phyloP scores from a whole-genome alignment of 1,140 invertebrate genomes.

The Drosophila auraria region DNA sequence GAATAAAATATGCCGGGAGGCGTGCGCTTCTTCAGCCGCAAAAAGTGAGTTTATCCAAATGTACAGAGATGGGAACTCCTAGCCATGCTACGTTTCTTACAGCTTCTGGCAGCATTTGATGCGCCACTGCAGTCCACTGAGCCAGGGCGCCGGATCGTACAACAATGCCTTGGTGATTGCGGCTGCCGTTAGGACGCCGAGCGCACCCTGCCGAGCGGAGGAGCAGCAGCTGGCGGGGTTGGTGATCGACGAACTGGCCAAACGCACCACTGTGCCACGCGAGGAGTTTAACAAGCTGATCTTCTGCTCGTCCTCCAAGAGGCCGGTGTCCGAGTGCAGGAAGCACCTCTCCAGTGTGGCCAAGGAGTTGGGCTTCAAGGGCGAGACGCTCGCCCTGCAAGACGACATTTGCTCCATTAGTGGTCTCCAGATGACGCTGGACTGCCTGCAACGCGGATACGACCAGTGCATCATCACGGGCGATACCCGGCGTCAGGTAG shows the following conservation, averaged over 20 bases:
- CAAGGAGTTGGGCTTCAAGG: constrained; percentile 52
- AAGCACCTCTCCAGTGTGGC: constrained; percentile 20
- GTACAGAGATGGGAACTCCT: constrained; percentile 1
- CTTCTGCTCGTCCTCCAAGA: constrained; percentile 36
- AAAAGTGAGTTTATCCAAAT: constrained; percentile 17
- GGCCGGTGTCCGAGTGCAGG: neutral
- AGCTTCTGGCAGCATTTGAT: constrained; percentile 33
- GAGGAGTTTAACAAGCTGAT: constrained; percentile 60
- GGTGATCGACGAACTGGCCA: constrained; percentile 67
- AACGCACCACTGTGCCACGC: constrained; percentile 57
- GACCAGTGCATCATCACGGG: constrained; percentile 54
- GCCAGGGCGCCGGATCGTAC: neutral
- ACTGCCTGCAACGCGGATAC: constrained; percentile 24
- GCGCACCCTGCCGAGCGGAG: constrained; percentile 2
- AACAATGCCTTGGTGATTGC: constrained; percentile 60
- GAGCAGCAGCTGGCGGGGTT: constrained; percentile 49
- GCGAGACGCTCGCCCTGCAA: constrained; percentile 32
- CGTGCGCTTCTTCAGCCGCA: constrained; percentile 10
- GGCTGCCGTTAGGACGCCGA: constrained; percentile 69
- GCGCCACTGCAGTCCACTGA: constrained; percentile 17
- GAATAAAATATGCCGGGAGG: constrained; percentile 34
- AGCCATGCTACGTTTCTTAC: neutral
- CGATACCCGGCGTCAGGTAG: constrained; percentile 42
- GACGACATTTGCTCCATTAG: constrained; percentile 45
- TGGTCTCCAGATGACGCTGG: constrained; percentile 53